These are phyloP conservation scores for Cyanistes caeruleus DNA, from an alignment of 2,113 vertebrate species.

Conservation along the genomic window DNA sequence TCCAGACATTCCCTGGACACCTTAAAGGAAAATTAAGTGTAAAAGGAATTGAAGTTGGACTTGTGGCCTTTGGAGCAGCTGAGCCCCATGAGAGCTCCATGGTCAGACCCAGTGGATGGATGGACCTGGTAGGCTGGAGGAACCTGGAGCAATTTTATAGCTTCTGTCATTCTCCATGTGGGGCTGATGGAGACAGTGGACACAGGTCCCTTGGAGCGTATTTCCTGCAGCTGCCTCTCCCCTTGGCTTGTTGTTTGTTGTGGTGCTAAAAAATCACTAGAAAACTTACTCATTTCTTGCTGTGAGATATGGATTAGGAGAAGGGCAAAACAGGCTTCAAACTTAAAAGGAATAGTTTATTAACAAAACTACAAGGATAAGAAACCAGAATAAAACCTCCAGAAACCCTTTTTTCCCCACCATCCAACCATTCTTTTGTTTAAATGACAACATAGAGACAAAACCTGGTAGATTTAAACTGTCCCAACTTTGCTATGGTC, in stretches of 20 bases:
- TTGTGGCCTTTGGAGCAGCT: background rate
- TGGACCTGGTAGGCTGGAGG: background rate
- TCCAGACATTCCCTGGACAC: background rate
- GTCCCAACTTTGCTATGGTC: no score
- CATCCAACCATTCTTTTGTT: no score
- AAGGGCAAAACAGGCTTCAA: no score
- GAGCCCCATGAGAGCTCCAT: background rate
- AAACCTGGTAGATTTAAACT: no score
- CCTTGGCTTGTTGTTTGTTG: background rate
- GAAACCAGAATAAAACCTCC: no score
- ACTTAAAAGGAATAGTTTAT: no score
- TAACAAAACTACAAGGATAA: no score
- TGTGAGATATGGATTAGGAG: no score
- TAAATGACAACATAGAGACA: no score
- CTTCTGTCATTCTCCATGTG: background rate
- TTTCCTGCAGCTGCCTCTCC: background rate
- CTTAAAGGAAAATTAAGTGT: background rate
- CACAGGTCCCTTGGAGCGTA: background rate
- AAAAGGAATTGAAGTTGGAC: background rate
- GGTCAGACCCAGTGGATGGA: background rate
- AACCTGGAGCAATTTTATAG: background rate
- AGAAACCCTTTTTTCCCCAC: no score
- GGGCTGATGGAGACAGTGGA: background rate
- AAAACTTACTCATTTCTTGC: no score
- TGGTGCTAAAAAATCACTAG: no score